Evolutionary conservation across 2,797 vertebrate genomes (phyloP).

Genomic region (Paratrypauchen microcephalus): DNA sequence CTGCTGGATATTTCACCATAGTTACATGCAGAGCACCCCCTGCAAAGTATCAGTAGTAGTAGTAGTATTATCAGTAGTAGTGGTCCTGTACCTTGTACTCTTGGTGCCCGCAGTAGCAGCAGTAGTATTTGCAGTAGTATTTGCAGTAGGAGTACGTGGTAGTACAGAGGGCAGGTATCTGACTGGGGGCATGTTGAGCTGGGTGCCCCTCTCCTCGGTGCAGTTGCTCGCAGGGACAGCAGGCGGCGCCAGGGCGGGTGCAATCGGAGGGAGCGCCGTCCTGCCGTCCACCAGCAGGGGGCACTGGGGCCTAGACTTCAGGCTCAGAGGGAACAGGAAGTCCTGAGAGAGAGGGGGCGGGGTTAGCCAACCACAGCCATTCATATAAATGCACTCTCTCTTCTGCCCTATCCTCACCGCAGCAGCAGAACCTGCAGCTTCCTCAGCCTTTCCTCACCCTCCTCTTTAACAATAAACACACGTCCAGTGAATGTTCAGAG

Average conservation of each 20-base stretch:
- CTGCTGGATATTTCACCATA: too few relatives aligned
- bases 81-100: too few relatives aligned
- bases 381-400: too few relatives aligned
- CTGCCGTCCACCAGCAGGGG: constrained; percentile 28
- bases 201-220: constrained; percentile 22
- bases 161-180: constrained; percentile 60
- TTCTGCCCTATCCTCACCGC: too few relatives aligned
- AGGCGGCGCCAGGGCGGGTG: constrained; percentile 57
- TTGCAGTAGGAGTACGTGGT: neutral
- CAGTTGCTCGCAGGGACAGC: neutral
- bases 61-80: too few relatives aligned
- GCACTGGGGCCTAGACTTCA: constrained; percentile 39
- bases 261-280: constrained; percentile 68
- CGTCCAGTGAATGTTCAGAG: too few relatives aligned
- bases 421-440: too few relatives aligned
- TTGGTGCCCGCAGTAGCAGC: neutral
- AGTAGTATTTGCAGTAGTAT: neutral
- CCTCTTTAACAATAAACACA: too few relatives aligned
- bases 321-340: constrained; percentile 73
- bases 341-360: constrained; percentile 51
- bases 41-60: too few relatives aligned
- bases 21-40: too few relatives aligned
- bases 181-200: constrained; percentile 38
- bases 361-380: too few relatives aligned
- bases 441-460: too few relatives aligned